Conservation (phyloP, 2,888 invertebrate genomes). For the Stenolophus ochropezus region DNA sequence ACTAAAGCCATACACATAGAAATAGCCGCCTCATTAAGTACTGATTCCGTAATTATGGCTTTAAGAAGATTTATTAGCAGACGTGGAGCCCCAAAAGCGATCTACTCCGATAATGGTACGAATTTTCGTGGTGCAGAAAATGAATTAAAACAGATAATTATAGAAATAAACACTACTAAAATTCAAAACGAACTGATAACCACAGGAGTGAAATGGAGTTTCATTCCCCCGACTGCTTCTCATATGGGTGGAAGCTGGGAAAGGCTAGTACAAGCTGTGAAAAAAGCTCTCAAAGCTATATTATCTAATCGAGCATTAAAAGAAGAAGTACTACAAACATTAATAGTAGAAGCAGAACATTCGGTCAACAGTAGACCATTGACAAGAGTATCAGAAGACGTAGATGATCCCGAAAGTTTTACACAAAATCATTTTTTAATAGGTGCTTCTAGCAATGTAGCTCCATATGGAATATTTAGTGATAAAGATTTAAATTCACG, state of each 20-base stretch:
- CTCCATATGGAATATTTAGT: neutral
- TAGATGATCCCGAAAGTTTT: neutral
- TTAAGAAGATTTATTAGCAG: constrained; percentile 59
- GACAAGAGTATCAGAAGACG: neutral
- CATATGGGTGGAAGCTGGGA: no score
- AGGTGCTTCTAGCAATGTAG: neutral
- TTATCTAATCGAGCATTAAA: constrained; percentile 58
- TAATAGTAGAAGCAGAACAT: neutral
- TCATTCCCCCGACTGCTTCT: constrained; percentile 63
- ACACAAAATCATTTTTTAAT: neutral
- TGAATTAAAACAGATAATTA: constrained; percentile 36
- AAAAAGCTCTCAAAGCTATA: constrained; percentile 58
- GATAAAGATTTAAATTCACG: neutral
- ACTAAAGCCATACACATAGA: constrained; percentile 52
- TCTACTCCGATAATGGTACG: constrained; percentile 63
- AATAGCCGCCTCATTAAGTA: neutral
- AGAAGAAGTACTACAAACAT: constrained; percentile 61
- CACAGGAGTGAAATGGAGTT: constrained; percentile 61
- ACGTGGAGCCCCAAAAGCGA: constrained; percentile 47
- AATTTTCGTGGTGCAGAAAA: constrained; percentile 43
- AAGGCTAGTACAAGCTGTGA: constrained; percentile 65
- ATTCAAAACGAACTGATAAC: neutral
- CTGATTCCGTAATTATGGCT: constrained; percentile 61
- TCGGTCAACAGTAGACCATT: neutral
- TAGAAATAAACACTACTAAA: neutral